Base-by-base conservation (phyloP, 92 coral and sea anemone species). In the Parazoanthus atlanticus region DNA sequence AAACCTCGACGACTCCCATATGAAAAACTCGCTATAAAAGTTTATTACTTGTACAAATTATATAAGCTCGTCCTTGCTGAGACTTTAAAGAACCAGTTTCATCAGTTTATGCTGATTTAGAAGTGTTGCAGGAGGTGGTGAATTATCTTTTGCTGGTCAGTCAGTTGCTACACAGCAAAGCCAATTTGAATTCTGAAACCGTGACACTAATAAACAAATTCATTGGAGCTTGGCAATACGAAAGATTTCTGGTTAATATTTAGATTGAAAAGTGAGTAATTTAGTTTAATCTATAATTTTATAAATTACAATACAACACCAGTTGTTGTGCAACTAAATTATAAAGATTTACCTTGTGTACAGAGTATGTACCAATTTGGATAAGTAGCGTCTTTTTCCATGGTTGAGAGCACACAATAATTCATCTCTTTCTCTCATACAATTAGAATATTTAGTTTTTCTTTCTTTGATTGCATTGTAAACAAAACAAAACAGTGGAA, bases 351-450 rank as follows among this genome's bases (percentile, higher is more conserved):
- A 6, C 7, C 26, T 70, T 70, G 78, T 70, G 87, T 49, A 84
- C 21, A 3, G 23, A 28, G 41, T 56, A 36, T 86, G 72, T 32
- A 81, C 80, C 58, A 80, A 80, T 54, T 28, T 30, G 31, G 71
- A 58, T 13, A 10, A 26, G 54, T 79, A 54, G 96, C 96, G 96
- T 94, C 96, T 43, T 82, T 94, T 94, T 94, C 88, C 89, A 94
- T 75, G 96, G 79, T 85, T 92, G 90, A 90, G 61, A 86, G 93
- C 88, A 79, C 92, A 80, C 89, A 34, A 72, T 78, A 82, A 33
- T 85, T 80, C 80, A 66, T 30, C 65, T 46, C 87, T 43, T 29
- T 66, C 36, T 23, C 8, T 21, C 28, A 5, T 3, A 26, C 23
- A 25, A 32, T 6, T 17, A 69, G 56, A 82, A 84, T 84, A 70